A percentile compares a stretch with the other conserved stretches of the same genome.
Conservation (phyloP, 2,888 invertebrate genomes). For the Nemotelus pantherinus region DNA sequence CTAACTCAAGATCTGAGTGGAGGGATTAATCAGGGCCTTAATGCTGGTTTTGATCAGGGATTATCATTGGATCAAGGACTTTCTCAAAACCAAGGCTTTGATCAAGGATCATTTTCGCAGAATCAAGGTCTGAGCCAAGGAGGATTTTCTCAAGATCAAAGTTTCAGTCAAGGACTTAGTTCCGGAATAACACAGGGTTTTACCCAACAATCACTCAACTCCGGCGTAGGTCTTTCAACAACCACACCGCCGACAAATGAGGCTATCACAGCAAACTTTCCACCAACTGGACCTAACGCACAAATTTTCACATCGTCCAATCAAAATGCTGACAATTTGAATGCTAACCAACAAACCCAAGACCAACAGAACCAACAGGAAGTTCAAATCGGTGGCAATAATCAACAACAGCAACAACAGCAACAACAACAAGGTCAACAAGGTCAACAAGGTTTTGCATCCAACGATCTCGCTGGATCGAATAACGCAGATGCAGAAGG, state of each 20-base stretch:
- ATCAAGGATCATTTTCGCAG: background rate
- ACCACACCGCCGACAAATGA: background rate
- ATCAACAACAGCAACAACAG: background rate
- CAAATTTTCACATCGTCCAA: slow-evolving; percentile 25
- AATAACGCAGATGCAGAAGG: slow-evolving; percentile 9
- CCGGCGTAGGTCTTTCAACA: background rate
- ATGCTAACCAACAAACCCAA: background rate
- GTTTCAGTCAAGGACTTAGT: slow-evolving; percentile 10
- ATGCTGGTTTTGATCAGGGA: too few relatives aligned
- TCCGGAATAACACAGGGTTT: slow-evolving; percentile 1
- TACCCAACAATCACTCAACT: slow-evolving; percentile 12
- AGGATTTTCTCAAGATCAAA: background rate
- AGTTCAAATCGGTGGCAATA: slow-evolving; percentile 17
- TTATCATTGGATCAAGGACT: background rate
- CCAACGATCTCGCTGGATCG: background rate
- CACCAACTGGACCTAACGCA: background rate
- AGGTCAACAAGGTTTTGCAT: background rate
- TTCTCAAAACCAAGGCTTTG: background rate
- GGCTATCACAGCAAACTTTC: background rate
- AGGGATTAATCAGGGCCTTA: too few relatives aligned
- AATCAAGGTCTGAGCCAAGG: background rate
- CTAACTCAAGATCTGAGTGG: too few relatives aligned
- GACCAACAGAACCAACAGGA: background rate
- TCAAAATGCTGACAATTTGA: background rate
- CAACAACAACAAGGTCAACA: background rate